These are phyloP conservation scores for Parelbella ahira DNA, from an alignment of 2,888 invertebrate genomes.

Conservation along the genomic window DNA sequence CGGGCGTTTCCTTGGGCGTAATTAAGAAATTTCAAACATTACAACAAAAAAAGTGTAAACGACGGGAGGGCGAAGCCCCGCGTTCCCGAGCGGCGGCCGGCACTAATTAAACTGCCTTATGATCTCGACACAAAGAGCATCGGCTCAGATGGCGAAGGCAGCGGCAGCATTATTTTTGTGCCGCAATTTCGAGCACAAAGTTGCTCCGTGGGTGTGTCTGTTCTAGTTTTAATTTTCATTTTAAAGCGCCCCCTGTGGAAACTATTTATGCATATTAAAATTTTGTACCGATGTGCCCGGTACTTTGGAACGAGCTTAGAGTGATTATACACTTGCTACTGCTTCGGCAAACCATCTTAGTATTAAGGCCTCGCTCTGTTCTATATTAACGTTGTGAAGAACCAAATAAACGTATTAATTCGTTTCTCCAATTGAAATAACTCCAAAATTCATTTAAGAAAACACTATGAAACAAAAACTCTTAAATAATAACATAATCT, in stretches of 20 bases:
- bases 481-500: too few species aligned
- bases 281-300: constrained; percentile 20
- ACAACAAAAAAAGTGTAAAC: constrained; percentile 18
- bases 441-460: too few species aligned
- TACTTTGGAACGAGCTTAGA: constrained; percentile 6
- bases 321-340: neutral
- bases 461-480: too few species aligned
- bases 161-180: constrained; percentile 10
- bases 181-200: constrained; percentile 21
- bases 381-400: too few species aligned
- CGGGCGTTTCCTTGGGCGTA: constrained; percentile 13
- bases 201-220: constrained; percentile 26
- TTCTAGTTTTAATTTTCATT: constrained; percentile 33
- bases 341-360: too few species aligned
- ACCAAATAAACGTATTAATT: too few species aligned
- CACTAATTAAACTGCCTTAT: constrained; percentile 21
- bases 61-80: constrained; percentile 10
- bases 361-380: too few species aligned
- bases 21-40: constrained; percentile 19
- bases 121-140: constrained; percentile 9
- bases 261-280: constrained; percentile 35
- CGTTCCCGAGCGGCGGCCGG: neutral
- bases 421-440: too few species aligned
- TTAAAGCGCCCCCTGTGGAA: constrained; percentile 29
- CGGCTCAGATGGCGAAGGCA: constrained; percentile 4